Evolutionary conservation across 2,113 vertebrate genomes (phyloP).

Genomic region (Hydrolagus affinis): DNA sequence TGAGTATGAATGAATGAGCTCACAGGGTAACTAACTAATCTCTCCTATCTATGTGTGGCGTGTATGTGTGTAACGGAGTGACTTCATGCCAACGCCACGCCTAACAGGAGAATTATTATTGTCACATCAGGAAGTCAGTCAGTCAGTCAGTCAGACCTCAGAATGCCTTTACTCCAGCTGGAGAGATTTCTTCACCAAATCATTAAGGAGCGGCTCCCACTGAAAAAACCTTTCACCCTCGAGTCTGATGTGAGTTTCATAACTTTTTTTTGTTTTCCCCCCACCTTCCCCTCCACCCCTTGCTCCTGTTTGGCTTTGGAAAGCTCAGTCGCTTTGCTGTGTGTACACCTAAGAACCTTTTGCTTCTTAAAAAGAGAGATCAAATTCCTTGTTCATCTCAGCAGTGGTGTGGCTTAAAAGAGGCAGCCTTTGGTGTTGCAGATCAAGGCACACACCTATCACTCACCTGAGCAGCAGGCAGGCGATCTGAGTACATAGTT

Average conservation of each 20-base stretch:
- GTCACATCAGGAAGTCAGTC: neutral
- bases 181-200: neutral
- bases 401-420: too few relatives aligned
- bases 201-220: neutral
- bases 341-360: too few relatives aligned
- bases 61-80: slow-evolving; percentile 14
- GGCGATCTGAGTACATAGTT: too few relatives aligned
- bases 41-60: too few relatives aligned
- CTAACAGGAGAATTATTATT: slow-evolving; percentile 7
- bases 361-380: too few relatives aligned
- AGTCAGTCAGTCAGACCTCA: too few relatives aligned
- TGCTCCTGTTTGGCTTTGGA: neutral
- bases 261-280: neutral
- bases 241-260: too few relatives aligned
- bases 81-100: neutral
- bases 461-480: too few relatives aligned
- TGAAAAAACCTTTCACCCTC: neutral
- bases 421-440: too few relatives aligned
- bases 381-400: neutral
- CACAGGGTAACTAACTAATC: too few relatives aligned
- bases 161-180: neutral
- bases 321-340: neutral
- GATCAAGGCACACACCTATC: too few relatives aligned
- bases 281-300: neutral
- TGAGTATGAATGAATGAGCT: too few relatives aligned